phyloP scores from a whole-genome alignment of 2,888 invertebrate genomes.

The Labia minor region DNA sequence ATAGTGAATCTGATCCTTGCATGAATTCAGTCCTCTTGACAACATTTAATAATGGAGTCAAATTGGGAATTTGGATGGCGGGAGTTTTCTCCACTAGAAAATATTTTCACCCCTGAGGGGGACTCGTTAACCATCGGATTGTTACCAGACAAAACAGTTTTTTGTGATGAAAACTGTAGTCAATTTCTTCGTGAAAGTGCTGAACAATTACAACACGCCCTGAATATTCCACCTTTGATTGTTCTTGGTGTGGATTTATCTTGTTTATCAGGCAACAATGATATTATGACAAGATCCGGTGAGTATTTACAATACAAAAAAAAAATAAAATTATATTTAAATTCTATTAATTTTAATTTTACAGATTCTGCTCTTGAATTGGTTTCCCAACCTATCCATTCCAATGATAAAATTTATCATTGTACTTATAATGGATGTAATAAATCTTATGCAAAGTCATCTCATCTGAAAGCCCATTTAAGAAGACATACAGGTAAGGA shows the following conservation, averaged over 20 bases:
- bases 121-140: no score
- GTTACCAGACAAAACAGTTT: slow-evolving; percentile 40
- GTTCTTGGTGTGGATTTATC: slow-evolving; percentile 37
- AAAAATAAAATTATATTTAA: no score
- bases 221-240: slow-evolving; percentile 35
- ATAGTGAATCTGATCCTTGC: no score
- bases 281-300: slow-evolving; percentile 27
- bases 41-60: no score
- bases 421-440: slow-evolving; percentile 61
- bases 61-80: no score
- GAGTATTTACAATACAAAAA: no score
- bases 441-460: slow-evolving; percentile 79
- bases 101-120: no score
- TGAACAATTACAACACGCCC: slow-evolving; percentile 33
- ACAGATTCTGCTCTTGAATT: no score
- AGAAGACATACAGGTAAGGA: slow-evolving; percentile 74
- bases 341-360: no score
- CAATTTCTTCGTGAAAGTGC: slow-evolving; percentile 41
- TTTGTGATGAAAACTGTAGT: slow-evolving; percentile 46
- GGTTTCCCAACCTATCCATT: not conserved
- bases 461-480: slow-evolving; percentile 79
- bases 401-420: slow-evolving; percentile 48
- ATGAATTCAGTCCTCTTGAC: no score
- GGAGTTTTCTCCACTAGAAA: no score
- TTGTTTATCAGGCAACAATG: slow-evolving; percentile 31